Conservation (phyloP, 2,113 vertebrate genomes). For the Podarcis raffonei region DNA sequence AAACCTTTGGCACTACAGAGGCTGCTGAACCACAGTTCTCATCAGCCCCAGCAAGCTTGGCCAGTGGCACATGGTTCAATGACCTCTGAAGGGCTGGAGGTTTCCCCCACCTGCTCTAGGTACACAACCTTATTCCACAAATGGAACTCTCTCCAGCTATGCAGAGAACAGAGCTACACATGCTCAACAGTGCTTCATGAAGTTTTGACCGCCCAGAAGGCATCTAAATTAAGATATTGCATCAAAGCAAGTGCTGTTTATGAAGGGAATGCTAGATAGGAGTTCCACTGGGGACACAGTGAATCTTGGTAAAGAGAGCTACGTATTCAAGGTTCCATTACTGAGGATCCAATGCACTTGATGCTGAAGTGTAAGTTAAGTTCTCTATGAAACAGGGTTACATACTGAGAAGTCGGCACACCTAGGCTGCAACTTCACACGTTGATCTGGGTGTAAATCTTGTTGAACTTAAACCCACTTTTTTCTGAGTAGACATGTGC, state of each 20-base stretch:
- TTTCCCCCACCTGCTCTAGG: too few species aligned
- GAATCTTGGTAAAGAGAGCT: neutral
- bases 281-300: neutral
- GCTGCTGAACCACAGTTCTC: too few species aligned
- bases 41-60: too few species aligned
- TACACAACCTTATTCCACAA: neutral
- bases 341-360: neutral
- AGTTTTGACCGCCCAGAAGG: neutral
- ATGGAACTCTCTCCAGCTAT: neutral
- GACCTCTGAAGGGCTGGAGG: too few species aligned
- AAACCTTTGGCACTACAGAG: too few species aligned
- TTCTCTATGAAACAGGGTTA: neutral
- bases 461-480: neutral
- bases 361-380: neutral
- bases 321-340: neutral
- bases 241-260: neutral
- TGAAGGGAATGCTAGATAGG: neutral
- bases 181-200: neutral
- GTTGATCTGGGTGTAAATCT: neutral
- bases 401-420: neutral
- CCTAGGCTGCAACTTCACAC: neutral
- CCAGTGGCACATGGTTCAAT: too few species aligned
- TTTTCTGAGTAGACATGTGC: neutral
- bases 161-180: neutral
- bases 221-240: neutral